Base-by-base conservation (phyloP, 2,888 invertebrate genomes). In the Thelaira solivaga region DNA sequence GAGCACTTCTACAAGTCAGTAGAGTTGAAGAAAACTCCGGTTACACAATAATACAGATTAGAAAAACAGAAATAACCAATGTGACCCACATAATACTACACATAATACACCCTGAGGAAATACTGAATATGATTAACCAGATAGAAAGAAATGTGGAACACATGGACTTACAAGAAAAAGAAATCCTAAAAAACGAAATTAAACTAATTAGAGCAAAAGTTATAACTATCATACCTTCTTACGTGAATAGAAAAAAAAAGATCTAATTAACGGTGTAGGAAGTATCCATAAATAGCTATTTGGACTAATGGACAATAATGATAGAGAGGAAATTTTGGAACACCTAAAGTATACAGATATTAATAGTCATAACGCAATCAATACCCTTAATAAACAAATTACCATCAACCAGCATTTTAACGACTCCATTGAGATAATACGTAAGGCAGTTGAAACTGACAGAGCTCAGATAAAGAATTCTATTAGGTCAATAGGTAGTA, bases 171-270 rank as follows among this genome's bases (percentile, higher is more conserved):
- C 13, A 43, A 16, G 11, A 26, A 6, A 64, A 26, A 20, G 39
- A 64, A 4, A 51, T 64, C 0, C 24, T 64, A 10, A 4, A 18
- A 6, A 18, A 7, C 20, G 67, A 67, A 67, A 55, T 53, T 26
- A 67, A 31, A 3, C 2, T 22, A 18, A 10, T 67, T 31, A 67
- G 26, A 26, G 55, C 51, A 20, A 55, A 53, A n/a, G 24, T 64
- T 20, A 47, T 8, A 31, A 36, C 47, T 20, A 31, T 64, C 18
- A 49, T 49, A 47, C 64, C 36, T n/a, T 34, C 29, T 20, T n/a
- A 64, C 10, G n/a, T 18, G 16, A 61, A 45, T 34, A 64, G 64
- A 29, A 13, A 39, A 36, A 39, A 43, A 51, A 51, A 65, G 65
- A 39, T 20, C 1, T 65, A 11, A 49, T 51, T 22, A 51, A 65